These are phyloP conservation scores for Rhinatrema bivittatum DNA, from an alignment of 2,797 vertebrate genomes.

Conservation along the genomic window DNA sequence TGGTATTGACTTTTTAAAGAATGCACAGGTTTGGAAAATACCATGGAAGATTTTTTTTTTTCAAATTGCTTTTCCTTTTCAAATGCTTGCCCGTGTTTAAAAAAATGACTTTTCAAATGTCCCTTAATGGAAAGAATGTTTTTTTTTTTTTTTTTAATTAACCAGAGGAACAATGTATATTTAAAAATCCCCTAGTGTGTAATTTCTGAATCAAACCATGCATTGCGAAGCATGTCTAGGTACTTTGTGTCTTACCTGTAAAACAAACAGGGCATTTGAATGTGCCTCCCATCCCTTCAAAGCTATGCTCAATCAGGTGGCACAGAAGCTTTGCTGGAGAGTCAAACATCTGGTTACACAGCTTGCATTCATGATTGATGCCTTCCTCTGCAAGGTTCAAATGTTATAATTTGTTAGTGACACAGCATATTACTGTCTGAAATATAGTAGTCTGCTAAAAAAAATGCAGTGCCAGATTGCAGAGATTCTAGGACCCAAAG, in stretches of 20 bases:
- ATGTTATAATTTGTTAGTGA: slow-evolving; percentile 60
- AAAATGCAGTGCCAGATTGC: accelerated
- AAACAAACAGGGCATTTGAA: slow-evolving; percentile 99
- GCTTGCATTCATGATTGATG: slow-evolving; percentile 99
- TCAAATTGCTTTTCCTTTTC: no score
- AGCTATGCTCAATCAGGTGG: slow-evolving; percentile 99
- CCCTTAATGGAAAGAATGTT: no score
- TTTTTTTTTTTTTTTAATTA: no score
- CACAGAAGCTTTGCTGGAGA: slow-evolving; percentile 98
- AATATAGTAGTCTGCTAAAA: not conserved
- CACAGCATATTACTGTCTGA: slow-evolving; percentile 34
- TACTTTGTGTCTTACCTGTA: slow-evolving; percentile 82
- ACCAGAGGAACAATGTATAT: slow-evolving; percentile 30
- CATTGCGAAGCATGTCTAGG: slow-evolving; percentile 29
- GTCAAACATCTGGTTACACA: slow-evolving; percentile 99
- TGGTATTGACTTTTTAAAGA: no score
- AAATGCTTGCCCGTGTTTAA: no score
- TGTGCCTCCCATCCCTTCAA: slow-evolving; percentile 98
- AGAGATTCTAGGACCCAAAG: not conserved
- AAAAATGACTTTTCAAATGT: no score
- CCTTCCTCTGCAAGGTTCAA: slow-evolving; percentile 95
- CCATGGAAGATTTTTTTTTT: no score
- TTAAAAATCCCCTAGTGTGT: slow-evolving; percentile 36
- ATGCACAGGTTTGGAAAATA: no score
- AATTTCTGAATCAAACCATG: slow-evolving; percentile 41